Evolutionary conservation across 2,888 invertebrate genomes (phyloP).

Genomic region (Notocelia uddmanniana): DNA sequence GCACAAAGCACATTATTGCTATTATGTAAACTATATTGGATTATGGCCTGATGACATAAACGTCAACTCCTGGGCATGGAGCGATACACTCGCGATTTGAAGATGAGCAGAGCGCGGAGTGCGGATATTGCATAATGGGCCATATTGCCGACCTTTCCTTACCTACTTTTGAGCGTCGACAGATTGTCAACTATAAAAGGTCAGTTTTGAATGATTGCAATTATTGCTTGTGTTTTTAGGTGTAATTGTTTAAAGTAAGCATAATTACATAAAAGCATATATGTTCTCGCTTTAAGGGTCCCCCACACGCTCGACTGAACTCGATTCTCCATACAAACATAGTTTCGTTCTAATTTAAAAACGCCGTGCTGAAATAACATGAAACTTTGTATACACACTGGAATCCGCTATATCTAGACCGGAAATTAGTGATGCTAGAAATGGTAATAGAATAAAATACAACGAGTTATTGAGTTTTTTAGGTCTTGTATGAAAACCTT

Average conservation of each 20-base stretch:
- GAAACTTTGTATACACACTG: no score
- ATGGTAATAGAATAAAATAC: no score
- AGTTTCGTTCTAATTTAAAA: no score
- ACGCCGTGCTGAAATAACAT: no score
- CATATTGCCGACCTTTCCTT: slow-evolving; percentile 37
- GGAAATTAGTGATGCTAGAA: no score
- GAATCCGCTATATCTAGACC: no score
- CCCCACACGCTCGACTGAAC: no score
- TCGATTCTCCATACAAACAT: no score
- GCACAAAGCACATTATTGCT: neutral
- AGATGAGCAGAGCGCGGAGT: slow-evolving; percentile 24
- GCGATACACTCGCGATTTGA: slow-evolving; percentile 32
- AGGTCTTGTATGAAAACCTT: no score
- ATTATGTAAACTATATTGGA: slow-evolving; percentile 22
- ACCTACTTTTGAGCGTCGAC: slow-evolving; percentile 27
- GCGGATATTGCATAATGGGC: slow-evolving; percentile 38
- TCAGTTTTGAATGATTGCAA: slow-evolving; percentile 26
- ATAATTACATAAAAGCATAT: neutral
- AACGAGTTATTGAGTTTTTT: no score
- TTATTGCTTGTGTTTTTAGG: slow-evolving; percentile 6
- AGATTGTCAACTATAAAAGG: slow-evolving; percentile 43
- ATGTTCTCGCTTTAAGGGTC: neutral
- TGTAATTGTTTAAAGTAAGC: slow-evolving; percentile 2
- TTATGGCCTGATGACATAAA: slow-evolving; percentile 22
- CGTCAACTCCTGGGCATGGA: slow-evolving; percentile 28